Percentiles rank a stretch among this genome's conserved stretches.
Conservation (phyloP, 2,113 vertebrate species). For the Elaphurus davidianus region DNA sequence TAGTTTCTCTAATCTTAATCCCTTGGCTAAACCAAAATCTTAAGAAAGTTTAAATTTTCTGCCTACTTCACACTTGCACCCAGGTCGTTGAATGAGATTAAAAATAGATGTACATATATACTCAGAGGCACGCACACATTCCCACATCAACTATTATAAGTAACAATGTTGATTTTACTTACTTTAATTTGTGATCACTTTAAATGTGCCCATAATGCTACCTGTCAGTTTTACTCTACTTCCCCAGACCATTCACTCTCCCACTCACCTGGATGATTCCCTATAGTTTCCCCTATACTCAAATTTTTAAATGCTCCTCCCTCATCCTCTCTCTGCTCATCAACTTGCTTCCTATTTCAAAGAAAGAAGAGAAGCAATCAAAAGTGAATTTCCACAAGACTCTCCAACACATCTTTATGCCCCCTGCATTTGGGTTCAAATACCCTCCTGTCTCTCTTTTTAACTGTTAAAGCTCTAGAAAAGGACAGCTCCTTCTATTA, state of each 20-base stretch:
- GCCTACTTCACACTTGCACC: neutral
- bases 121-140: too few relatives aligned
- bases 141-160: neutral
- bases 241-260: neutral
- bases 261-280: neutral
- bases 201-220: neutral
- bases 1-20: neutral
- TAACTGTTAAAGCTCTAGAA: neutral
- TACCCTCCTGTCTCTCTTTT: neutral
- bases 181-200: neutral
- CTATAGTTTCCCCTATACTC: neutral
- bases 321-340: neutral
- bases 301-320: neutral
- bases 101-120: neutral
- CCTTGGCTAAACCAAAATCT: neutral
- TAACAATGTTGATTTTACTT: neutral
- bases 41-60: neutral
- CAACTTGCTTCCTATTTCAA: neutral
- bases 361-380: neutral
- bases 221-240: neutral
- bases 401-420: neutral
- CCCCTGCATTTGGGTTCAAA: neutral
- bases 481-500: neutral
- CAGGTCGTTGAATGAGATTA: neutral
- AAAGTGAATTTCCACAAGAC: neutral